Base-by-base conservation (phyloP, 2,888 invertebrate species). In the Hypsopygia costalis region DNA sequence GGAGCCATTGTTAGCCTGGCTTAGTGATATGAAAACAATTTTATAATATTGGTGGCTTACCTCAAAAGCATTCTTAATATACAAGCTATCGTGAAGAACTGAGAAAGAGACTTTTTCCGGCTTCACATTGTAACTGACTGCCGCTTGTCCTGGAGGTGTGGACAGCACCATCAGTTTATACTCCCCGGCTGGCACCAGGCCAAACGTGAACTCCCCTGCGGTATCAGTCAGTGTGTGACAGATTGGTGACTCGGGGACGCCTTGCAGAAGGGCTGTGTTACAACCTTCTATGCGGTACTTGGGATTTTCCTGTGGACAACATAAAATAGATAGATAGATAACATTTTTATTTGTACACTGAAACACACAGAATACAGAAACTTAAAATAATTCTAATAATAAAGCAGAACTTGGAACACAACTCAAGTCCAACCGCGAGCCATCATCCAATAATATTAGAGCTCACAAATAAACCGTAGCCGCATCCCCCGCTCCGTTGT, bases 141-240 rank as follows among this genome's bases (percentile, higher is more conserved):
- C 82, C 7, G 90, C 82, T 47, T 85, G 81, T 0, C 86, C 87
- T 0, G 88, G 87, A 0, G 63, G 91, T 86, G 69, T 90, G 52
- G 62, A 83, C 83, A 69, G 91, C 77, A 79, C 95, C 27, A 93
- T 73, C 10, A 98, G 73, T 34, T 89, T 88, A 71, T 98, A 98
- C 44, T 92, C 90, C 3, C 97, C 98, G 8, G 94, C 93, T 0
- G 96, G 94, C 1, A 98, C 90, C 36, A 94, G 90, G 1, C 93
- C 92, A 59, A 98, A 98, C 2, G 72, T 77, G 69, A 97, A 98
- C 61, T 91, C 90, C 7, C 98, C 98, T 32, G 89, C 87, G 40
- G 90, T 81, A 51, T 94, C 92, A 0, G 96, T 94, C 6, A 85
- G 82, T 0, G 93, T 91, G 63, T 94, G 92, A 64, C 98, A 98